Evolutionary conservation across 92 coral and sea anemone species (phyloP).

Genomic region (Heliopora coerulea): DNA sequence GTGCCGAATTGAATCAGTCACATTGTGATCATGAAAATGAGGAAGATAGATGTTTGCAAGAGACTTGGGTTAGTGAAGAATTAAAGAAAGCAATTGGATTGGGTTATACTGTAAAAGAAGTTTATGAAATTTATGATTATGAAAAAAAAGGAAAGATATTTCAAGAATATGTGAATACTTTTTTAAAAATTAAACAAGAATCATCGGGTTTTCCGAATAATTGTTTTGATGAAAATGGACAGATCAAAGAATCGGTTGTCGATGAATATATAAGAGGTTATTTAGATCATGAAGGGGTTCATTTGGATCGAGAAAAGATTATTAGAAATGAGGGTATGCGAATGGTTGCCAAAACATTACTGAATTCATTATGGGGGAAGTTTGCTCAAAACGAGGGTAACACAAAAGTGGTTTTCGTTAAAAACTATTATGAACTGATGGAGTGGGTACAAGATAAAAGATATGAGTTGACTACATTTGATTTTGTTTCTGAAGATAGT

Average conservation of each 20-base stretch:
- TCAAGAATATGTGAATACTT: slow-evolving; percentile 49
- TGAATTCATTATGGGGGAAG: slow-evolving; percentile 46
- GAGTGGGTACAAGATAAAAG: no score
- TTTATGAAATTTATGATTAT: slow-evolving; percentile 51
- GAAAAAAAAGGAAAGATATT: slow-evolving; percentile 38
- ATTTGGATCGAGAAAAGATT: slow-evolving; percentile 32
- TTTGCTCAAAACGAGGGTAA: slow-evolving; percentile 17
- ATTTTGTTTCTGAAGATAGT: no score
- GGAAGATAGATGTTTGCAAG: slow-evolving; percentile 41
- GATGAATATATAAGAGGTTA: slow-evolving; percentile 45
- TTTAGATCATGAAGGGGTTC: slow-evolving; percentile 45
- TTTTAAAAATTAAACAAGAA: slow-evolving; percentile 60
- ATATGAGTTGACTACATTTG: no score
- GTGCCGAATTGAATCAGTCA: slow-evolving; percentile 49
- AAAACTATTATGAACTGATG: slow-evolving; percentile 9
- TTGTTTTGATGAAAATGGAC: slow-evolving; percentile 49
- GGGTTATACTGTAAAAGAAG: slow-evolving; percentile 27
- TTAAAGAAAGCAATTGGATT: slow-evolving; percentile 45
- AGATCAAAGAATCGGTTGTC: no score
- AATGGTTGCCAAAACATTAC: slow-evolving; percentile 54
- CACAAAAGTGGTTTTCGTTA: slow-evolving; percentile 40
- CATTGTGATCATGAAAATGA: slow-evolving; percentile 44
- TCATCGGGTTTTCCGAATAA: slow-evolving; percentile 44
- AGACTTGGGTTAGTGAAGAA: slow-evolving; percentile 55
- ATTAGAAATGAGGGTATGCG: slow-evolving; percentile 55